Evolutionary conservation across 2,888 invertebrate genomes (phyloP).

Genomic region (Therioaphis trifolii): DNA sequence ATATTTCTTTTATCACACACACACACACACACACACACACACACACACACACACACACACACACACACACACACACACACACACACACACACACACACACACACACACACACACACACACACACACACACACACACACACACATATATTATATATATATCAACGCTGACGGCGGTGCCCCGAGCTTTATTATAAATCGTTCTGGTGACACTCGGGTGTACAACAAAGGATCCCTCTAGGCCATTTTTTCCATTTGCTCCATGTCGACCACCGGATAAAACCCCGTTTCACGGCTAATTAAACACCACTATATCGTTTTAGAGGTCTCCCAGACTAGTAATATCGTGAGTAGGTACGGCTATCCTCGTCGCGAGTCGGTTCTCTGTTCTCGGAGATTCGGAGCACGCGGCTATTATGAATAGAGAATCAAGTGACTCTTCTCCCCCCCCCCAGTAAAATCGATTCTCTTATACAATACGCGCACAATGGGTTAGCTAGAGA

Average conservation of each 20-base stretch:
- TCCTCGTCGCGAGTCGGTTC: background rate
- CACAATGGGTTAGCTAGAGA: background rate
- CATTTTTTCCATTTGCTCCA: background rate
- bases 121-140: background rate
- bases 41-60: too few relatives aligned
- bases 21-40: background rate
- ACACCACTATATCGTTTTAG: constrained; percentile 15
- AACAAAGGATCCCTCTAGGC: constrained; percentile 23
- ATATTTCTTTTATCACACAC: background rate
- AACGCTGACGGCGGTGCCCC: constrained; percentile 17
- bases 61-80: too few relatives aligned
- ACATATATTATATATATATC: constrained; percentile 22
- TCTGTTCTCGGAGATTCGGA: background rate
- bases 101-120: too few relatives aligned
- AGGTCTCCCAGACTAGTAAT: too few relatives aligned
- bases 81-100: too few relatives aligned
- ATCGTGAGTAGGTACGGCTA: background rate
- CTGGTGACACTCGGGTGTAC: constrained; percentile 38
- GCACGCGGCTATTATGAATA: background rate
- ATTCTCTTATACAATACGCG: background rate
- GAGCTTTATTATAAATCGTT: constrained; percentile 48
- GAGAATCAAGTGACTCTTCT: background rate
- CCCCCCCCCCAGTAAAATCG: background rate
- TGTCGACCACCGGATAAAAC: constrained; percentile 36
- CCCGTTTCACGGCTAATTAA: constrained; percentile 54